Evolutionary conservation across 2,113 vertebrate genomes (phyloP).

Genomic region (Micromys minutus): DNA sequence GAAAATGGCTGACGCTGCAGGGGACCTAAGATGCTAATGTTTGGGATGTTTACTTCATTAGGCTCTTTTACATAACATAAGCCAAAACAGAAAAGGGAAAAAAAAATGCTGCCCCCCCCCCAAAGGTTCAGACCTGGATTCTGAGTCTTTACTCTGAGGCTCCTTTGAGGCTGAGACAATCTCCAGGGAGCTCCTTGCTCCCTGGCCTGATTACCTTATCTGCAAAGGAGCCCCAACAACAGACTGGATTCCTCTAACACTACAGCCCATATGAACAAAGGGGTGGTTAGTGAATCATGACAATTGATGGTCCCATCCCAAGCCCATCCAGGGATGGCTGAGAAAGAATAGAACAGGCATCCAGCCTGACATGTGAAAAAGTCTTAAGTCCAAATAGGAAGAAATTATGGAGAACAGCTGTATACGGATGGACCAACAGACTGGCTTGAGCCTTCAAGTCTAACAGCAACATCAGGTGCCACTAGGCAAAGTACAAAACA

Average conservation of each 20-base stretch:
- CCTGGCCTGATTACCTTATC: background rate
- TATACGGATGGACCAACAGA: background rate
- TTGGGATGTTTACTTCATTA: conserved; percentile 72
- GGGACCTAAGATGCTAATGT: background rate
- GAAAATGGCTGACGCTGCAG: conserved; percentile 58
- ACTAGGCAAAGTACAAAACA: background rate
- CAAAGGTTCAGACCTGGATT: background rate
- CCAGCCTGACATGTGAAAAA: background rate
- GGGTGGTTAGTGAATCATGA: too few relatives aligned
- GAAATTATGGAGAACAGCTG: background rate
- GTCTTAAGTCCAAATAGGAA: background rate
- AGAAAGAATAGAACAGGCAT: background rate
- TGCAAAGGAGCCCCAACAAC: background rate
- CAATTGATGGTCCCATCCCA: background rate
- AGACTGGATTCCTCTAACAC: background rate
- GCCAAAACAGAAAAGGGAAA: conserved; percentile 41
- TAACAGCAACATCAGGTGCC: background rate
- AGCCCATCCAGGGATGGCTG: background rate
- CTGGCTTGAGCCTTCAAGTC: background rate
- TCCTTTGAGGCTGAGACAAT: background rate
- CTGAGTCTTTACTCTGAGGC: background rate
- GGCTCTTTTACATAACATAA: conserved; percentile 57
- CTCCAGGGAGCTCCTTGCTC: background rate
- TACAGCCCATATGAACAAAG: background rate
- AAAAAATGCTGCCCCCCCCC: background rate